Conservation (phyloP, 2,113 vertebrate species). For the Bombycilla garrulus region DNA sequence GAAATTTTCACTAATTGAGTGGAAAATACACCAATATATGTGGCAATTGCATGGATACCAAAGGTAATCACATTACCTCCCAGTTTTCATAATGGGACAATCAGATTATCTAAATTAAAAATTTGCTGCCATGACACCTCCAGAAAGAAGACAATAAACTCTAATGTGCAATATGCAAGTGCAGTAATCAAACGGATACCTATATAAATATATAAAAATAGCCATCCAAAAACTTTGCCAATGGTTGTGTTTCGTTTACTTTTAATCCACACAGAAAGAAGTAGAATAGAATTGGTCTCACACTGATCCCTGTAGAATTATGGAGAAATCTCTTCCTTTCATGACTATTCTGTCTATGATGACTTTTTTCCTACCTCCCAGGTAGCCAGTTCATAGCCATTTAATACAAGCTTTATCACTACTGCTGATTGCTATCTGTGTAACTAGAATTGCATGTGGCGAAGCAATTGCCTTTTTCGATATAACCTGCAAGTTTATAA, state of each 20-base stretch:
- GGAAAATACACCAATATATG: background rate
- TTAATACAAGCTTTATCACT: background rate
- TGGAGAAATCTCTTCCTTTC: background rate
- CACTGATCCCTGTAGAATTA: accelerated
- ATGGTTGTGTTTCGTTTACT: background rate
- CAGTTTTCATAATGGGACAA: background rate
- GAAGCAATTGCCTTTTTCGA: background rate
- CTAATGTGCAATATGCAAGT: background rate
- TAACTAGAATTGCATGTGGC: background rate
- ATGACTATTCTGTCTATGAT: background rate
- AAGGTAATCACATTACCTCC: background rate
- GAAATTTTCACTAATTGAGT: background rate
- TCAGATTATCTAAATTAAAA: background rate
- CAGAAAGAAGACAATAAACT: background rate
- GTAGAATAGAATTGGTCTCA: background rate
- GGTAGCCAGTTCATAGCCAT: background rate
- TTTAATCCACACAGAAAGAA: background rate
- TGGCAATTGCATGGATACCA: background rate
- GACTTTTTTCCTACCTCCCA: background rate
- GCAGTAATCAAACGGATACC: background rate
- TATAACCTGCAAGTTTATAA: background rate
- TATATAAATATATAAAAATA: background rate
- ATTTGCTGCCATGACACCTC: background rate
- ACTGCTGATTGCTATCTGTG: background rate
- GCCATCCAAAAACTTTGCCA: background rate